Evolutionary conservation across 2,888 invertebrate species (phyloP), one percentile per base, ranked within the genome.

Genomic region (Leptarthrus brevirostris): DNA sequence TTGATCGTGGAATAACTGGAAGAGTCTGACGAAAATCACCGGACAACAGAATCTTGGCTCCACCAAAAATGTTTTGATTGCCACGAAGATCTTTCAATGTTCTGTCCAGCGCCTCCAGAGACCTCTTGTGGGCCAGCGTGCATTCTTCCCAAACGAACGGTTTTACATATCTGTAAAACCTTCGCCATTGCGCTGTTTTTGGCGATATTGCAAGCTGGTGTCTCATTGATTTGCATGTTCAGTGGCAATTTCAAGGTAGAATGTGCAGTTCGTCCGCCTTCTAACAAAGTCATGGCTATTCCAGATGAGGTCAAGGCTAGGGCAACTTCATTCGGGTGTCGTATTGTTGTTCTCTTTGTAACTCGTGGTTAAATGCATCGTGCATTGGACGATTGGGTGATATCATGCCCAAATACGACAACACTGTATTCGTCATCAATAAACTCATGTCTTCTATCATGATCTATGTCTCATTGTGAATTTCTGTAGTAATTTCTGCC

Each of bases 261-360:
- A 79, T 83, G 82, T 34, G 79, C 79, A 18, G 81, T 83, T 64
- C 80, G 72, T 40, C 77, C 75, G 24, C 77, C 77, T 54, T 78
- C 77, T 14, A 86, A 74, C 20, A 86, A 77, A 34, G 81, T 83
- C 6, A 84, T 82, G 20, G 83, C 83, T 70, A 85, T 85, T 6
- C 84, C 83, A 8, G 83, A 83, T 24, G 82, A 84, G 10, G 85
- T 84, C 22, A 85, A 76, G 10, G 83, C 82, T 40, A 86, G 61
- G 10, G 82, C 82, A 58, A 83, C 81, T n/a, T n/a, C n/a, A n/a
- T n/a, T n/a, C n/a, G n/a, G n/a, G n/a, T n/a, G n/a, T 79, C 75
- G 72, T 76, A 79, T 66, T 77, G 54, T 36, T 49, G 73, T 77
- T 79, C 79, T 8, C 78, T 77, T 76, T 77, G 70, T 75, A 79